Evolutionary conservation across 2,888 invertebrate species (phyloP).

Genomic region (Noctua fimbriata): DNA sequence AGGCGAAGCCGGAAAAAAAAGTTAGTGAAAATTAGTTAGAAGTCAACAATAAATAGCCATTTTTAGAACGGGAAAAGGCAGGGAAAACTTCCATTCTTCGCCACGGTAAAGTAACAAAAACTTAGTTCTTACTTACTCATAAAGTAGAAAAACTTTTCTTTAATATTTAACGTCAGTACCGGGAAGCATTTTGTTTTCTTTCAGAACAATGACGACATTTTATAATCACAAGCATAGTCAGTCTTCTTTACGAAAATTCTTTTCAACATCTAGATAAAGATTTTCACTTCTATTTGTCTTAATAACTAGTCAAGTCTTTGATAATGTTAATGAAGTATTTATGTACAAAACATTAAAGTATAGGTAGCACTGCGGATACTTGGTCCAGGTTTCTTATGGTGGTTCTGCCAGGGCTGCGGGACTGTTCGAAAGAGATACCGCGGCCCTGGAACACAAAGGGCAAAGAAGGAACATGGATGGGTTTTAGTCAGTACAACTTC

Average conservation of each 20-base stretch:
- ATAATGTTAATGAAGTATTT: not conserved
- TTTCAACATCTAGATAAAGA: slow-evolving; percentile 2
- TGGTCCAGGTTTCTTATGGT: not conserved
- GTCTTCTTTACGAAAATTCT: slow-evolving; percentile 41
- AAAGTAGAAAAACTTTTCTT: slow-evolving; percentile 28
- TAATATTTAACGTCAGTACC: slow-evolving; percentile 35
- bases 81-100: slow-evolving; percentile 15
- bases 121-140: slow-evolving; percentile 19
- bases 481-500: too few species aligned
- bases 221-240: slow-evolving; percentile 43
- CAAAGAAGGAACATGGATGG: too few species aligned
- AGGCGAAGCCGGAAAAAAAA: not conserved
- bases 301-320: slow-evolving; percentile 16
- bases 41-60: slow-evolving; percentile 16
- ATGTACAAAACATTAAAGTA: not conserved
- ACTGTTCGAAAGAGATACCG: too few species aligned
- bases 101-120: slow-evolving; percentile 6
- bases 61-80: slow-evolving; percentile 13
- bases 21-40: not conserved
- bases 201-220: slow-evolving; percentile 25
- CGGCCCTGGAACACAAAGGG: too few species aligned
- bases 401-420: too few species aligned
- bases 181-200: slow-evolving; percentile 2
- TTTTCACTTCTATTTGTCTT: slow-evolving; percentile 11
- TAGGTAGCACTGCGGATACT: not conserved